Evolutionary conservation across 2,888 invertebrate species (phyloP), one percentile per base, ranked within the genome.

Genomic region (Lepidocyrtinus sp.): DNA sequence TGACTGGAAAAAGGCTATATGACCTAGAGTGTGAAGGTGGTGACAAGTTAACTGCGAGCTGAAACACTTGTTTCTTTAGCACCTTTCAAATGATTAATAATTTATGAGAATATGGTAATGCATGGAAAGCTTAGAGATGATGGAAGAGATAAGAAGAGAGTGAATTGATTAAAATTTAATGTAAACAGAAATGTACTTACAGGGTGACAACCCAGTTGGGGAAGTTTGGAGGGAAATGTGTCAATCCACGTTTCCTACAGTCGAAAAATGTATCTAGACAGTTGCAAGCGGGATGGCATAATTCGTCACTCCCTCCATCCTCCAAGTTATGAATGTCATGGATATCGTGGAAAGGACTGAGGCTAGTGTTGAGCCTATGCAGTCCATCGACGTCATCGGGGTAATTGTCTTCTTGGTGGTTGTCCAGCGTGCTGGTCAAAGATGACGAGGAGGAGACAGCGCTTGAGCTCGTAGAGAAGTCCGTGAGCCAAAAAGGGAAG

Each of bases 151-250:
- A n/a, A n/a, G n/a, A n/a, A n/a, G n/a, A n/a, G n/a, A n/a, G n/a
- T n/a, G n/a, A n/a, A n/a, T n/a, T n/a, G n/a, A n/a, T n/a, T n/a
- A 55, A 55, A 55, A 55, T 55, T 21, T 36, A 36, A 36, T 9
- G 36, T 36, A 70, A 61, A 36, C 55, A 50, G 15, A 59, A 24
- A 3, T 17, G 64, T 24, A 91, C 91, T 92, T 92, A 94, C 92
- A 95, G 91, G 88, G 91, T 91, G 90, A 92, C 91, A 88, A 93
- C 93, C 93, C 94, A 94, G 89, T 90, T 90, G 81, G 95, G 95
- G 88, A 95, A 90, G 89, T 92, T 89, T 80, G 88, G 90, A 85
- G 95, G 94, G 88, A 95, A 91, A 87, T 91, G 90, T 85, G 91
- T 90, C 87, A 95, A 91, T 89, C 92, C 92, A 88, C 91, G 91